These are phyloP conservation scores for Tichodroma muraria DNA, from an alignment of 2,113 vertebrate species.

Conservation along the genomic window DNA sequence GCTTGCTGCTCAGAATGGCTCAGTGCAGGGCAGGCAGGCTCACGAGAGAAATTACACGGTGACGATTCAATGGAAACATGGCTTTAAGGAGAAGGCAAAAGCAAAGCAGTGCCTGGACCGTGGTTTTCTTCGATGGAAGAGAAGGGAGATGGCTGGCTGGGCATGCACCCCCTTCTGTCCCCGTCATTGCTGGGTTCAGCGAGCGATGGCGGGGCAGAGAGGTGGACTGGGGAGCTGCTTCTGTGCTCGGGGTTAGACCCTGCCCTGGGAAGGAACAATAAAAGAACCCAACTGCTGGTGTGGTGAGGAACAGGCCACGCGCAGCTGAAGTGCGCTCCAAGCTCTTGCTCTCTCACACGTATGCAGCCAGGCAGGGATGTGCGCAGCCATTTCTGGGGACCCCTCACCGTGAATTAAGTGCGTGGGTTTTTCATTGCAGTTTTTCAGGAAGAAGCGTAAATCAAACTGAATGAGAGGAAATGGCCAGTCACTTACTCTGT, in stretches of 20 bases:
- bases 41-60: background rate
- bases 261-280: background rate
- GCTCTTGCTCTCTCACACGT: background rate
- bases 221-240: background rate
- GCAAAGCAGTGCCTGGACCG: background rate
- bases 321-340: background rate
- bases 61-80: background rate
- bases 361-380: background rate
- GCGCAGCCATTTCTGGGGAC: background rate
- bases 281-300: background rate
- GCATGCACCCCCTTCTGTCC: background rate
- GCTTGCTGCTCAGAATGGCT: constrained; percentile 31
- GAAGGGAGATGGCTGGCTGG: constrained; percentile 17
- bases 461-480: constrained; percentile 36
- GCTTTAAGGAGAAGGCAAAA: background rate
- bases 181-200: background rate
- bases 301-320: constrained; percentile 27
- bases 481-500: background rate
- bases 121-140: background rate
- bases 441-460: constrained; percentile 7
- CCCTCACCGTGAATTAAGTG: background rate
- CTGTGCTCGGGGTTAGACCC: background rate
- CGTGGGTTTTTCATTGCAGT: background rate
- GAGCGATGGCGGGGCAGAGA: background rate
- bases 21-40: background rate